Evolutionary conservation across 2,888 invertebrate genomes (phyloP), one percentile per base, ranked within the genome.

Genomic region (Sesia bembeciformis): DNA sequence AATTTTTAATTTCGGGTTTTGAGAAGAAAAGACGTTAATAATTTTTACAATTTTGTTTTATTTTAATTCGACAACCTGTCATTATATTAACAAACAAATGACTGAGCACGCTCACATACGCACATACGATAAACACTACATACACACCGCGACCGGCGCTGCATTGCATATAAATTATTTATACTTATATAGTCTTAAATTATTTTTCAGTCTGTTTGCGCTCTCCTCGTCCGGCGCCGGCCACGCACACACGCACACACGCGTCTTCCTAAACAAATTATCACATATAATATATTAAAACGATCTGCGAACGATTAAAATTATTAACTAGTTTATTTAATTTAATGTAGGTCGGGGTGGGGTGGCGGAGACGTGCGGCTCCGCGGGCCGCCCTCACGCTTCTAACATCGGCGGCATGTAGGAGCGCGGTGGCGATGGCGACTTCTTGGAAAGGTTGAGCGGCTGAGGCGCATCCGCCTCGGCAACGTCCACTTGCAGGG

Each of bases 381-480:
- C 87, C 86, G 88, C 85, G 76, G 82, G 86, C 87, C 83, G 75
- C 72, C 77, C 87, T 92, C 92, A 92, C 91, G 92, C 92, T 75
- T 92, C 92, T 71, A 92, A 73, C 87, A 92, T 90, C 70, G 91
- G 91, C 72, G 92, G 91, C 87, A 92, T 92, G 81, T 90, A 92
- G 72, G 91, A 70, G 73, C 74, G 92, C 79, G 82, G 80, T 76
- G 74, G 92, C 78, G 77, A 93, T 90, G 84, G 93, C 72, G 73
- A 95, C 94, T 81, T 95, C 94, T 96, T 97, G 81, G 96, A 97
- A 70, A 97, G 91, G 91, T 97, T 97, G 64, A 97, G 90, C 55
- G 97, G 97, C 78, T 95, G 95, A 66, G 93, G 93, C 53, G 94
- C 92, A 73, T 94, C 94, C 70, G 95, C 95, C 65, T 95, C 95